Percentiles rank a stretch among this genome's conserved stretches.
phyloP scores from a whole-genome alignment of 2,797 vertebrate species.

The Eulemur albifrons region DNA sequence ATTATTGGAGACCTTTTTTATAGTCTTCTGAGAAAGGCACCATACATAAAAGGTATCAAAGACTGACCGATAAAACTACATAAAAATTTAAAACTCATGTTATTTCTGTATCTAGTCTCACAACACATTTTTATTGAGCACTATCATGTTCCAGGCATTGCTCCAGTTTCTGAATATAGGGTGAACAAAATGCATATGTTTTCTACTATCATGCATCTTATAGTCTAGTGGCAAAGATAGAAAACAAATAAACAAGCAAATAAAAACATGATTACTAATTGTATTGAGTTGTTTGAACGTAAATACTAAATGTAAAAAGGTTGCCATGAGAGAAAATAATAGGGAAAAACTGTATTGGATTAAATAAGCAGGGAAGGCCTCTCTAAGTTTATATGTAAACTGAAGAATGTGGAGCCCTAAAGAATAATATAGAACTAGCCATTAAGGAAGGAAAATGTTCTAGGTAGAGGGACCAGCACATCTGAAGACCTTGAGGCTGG shows the following conservation, averaged over 20 bases:
- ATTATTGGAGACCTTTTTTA: background rate
- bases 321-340: background rate
- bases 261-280: background rate
- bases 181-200: background rate
- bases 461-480: background rate
- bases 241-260: constrained; percentile 1
- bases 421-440: background rate
- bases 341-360: background rate
- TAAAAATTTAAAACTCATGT: background rate
- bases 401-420: background rate
- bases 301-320: background rate
- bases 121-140: background rate
- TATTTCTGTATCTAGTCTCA: background rate
- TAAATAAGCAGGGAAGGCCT: background rate
- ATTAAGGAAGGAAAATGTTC: background rate
- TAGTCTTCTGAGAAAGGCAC: background rate
- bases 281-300: background rate
- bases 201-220: background rate
- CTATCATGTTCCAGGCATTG: background rate
- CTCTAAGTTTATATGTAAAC: background rate
- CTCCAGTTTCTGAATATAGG: background rate
- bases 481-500: background rate
- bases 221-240: background rate
- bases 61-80: background rate
- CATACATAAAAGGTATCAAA: background rate